Base-by-base conservation (phyloP, 2,113 vertebrate genomes). In the Edolisoma coerulescens region DNA sequence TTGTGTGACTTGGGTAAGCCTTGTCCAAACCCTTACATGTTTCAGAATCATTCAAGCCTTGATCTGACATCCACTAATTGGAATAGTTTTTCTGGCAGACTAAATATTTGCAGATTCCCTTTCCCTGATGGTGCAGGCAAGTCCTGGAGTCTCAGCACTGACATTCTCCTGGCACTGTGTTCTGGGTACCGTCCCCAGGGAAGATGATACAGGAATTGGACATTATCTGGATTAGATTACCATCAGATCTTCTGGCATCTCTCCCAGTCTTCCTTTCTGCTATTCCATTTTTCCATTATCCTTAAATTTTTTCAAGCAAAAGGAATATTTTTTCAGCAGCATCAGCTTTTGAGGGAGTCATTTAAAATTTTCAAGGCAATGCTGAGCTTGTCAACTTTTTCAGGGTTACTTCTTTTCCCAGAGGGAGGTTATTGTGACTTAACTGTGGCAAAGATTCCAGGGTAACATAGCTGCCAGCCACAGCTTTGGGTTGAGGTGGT, bases 61-160 rank as follows among this genome's bases (percentile, higher is more conserved):
- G 93, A 96, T 97, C 96, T 97, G 88, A 87, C 93, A 89, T 87
- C 24, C 63, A 12, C 75, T 93, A 77, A 92, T 86, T 96, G 88
- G 64, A 92, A 64, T 39, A 90, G 84, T 71, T 76, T 97, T 96
- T 89, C 92, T 92, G 74, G 93, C 95, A 97, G 94, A 95, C 88
- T 96, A 97, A 97, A 97, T 96, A 96, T 97, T 95, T 94, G 86
- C 93, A 97, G 96, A 97, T 96, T 92, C 84, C 50, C 95, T 93
- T 91, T 87, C 54, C 37, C 67, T 10, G 4, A 61, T 60, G 61
- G 85, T 35, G 57, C 39, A 92, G 84, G 64, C 81, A n/a, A 89
- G 33, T 0, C 1, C 59, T 80, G 68, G 91, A 89, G 49, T 75
- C 90, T 81, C 56, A 59, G 86, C 77, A 79, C 65, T 90, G 89